A percentile compares a stretch with the other conserved stretches of the same genome.
phyloP scores from a whole-genome alignment of 2,113 vertebrate species.

The Gasterosteus nipponicus region DNA sequence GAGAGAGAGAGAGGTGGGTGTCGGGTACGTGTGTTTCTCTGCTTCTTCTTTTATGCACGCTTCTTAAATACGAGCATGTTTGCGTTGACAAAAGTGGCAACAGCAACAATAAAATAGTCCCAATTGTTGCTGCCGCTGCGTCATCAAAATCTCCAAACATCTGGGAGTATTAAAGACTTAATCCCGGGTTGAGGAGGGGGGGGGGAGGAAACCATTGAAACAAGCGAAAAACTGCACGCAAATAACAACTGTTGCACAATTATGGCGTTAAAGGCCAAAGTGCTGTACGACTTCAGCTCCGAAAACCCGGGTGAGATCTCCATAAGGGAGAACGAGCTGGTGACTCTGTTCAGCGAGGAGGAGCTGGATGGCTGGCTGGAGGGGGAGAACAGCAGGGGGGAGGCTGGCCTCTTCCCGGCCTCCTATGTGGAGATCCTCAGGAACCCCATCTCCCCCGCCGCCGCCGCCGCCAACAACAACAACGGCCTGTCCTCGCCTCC shows the following conservation, averaged over 20 bases:
- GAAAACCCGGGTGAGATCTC: constrained; percentile 96
- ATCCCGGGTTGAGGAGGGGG: background rate
- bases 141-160: background rate
- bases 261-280: constrained; percentile 91
- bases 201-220: background rate
- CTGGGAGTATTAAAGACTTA: background rate
- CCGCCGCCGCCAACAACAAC: constrained; percentile 69
- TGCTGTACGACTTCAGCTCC: constrained; percentile 92
- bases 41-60: constrained; percentile 29
- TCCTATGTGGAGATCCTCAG: constrained; percentile 93
- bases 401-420: constrained; percentile 94
- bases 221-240: background rate
- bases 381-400: constrained; percentile 91
- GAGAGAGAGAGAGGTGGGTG: constrained; percentile 53
- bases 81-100: constrained; percentile 4
- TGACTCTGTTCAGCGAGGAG: constrained; percentile 91
- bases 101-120: background rate
- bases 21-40: constrained; percentile 31
- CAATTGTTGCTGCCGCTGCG: constrained; percentile 3
- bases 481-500: constrained; percentile 56
- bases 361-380: constrained; percentile 96
- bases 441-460: constrained; percentile 62
- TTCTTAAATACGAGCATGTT: constrained; percentile 13
- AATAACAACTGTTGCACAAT: constrained; percentile 2
- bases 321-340: constrained; percentile 89